phyloP scores from a whole-genome alignment of 1,140 invertebrate species.

The Ips typographus region DNA sequence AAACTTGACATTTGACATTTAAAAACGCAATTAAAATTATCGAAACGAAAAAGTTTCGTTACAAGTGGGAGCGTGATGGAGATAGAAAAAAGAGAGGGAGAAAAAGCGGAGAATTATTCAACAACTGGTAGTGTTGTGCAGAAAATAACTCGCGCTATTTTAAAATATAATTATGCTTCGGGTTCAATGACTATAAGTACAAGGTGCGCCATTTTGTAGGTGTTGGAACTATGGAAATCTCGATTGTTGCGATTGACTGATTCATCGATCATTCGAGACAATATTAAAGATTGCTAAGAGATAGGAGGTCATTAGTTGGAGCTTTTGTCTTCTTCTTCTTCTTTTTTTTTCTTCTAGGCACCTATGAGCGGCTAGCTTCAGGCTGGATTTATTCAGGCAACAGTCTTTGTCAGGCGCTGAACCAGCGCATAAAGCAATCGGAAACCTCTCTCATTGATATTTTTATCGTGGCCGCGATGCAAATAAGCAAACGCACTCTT shows the following conservation, averaged over 20 bases:
- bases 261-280: slow-evolving; percentile 20
- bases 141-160: slow-evolving; percentile 28
- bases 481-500: slow-evolving; percentile 16
- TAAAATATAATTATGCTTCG: slow-evolving; percentile 29
- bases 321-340: neutral
- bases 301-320: neutral
- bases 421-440: slow-evolving; percentile 1
- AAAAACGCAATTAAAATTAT: slow-evolving; percentile 23
- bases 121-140: slow-evolving; percentile 15
- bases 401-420: too few relatives aligned
- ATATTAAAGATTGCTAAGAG: neutral
- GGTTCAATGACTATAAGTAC: slow-evolving; percentile 31
- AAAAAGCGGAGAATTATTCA: slow-evolving; percentile 22
- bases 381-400: too few relatives aligned
- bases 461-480: slow-evolving; percentile 21
- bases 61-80: too few relatives aligned
- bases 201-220: slow-evolving; percentile 29
- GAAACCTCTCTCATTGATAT: slow-evolving; percentile 23
- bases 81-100: too few relatives aligned
- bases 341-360: neutral
- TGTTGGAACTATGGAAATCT: slow-evolving; percentile 23
- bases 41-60: slow-evolving; percentile 11
- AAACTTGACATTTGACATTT: slow-evolving; percentile 22
- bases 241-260: slow-evolving; percentile 15
- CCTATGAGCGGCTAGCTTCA: too few relatives aligned